These are phyloP conservation scores for Apotomis capreana DNA, from an alignment of 2,888 invertebrate genomes.

Conservation along the genomic window DNA sequence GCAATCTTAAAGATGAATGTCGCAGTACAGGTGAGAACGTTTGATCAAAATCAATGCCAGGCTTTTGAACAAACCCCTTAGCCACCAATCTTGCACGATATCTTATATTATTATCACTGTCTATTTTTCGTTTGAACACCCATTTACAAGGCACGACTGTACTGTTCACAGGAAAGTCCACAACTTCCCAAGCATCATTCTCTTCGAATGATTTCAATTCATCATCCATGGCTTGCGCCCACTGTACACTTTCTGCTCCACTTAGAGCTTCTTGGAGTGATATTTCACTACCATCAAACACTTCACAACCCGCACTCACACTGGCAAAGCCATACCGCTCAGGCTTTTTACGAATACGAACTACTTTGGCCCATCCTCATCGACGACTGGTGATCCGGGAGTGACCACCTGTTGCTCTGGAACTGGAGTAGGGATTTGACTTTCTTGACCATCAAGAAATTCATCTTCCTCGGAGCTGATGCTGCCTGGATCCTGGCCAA, in stretches of 20 bases:
- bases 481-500: background rate
- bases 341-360: conserved; percentile 1
- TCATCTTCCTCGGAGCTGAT: background rate
- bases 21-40: conserved; percentile 34
- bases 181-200: conserved; percentile 38
- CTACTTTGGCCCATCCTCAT: background rate
- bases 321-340: background rate
- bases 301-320: background rate
- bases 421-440: background rate
- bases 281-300: background rate
- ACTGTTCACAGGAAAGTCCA: conserved; percentile 21
- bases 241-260: conserved; percentile 34
- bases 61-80: conserved; percentile 38
- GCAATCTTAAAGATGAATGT: conserved; percentile 28
- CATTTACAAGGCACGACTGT: conserved; percentile 36
- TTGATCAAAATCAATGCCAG: conserved; percentile 41
- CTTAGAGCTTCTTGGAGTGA: conserved; percentile 16
- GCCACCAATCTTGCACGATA: conserved; percentile 41
- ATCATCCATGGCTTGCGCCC: conserved; percentile 33
- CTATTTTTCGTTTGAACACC: conserved; percentile 41
- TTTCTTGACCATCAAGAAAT: background rate
- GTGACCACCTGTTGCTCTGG: background rate
- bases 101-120: conserved; percentile 29
- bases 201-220: conserved; percentile 40
- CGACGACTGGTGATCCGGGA: background rate